Evolutionary conservation across 2,113 vertebrate species (phyloP).

Genomic region (Pholis gunnellus): DNA sequence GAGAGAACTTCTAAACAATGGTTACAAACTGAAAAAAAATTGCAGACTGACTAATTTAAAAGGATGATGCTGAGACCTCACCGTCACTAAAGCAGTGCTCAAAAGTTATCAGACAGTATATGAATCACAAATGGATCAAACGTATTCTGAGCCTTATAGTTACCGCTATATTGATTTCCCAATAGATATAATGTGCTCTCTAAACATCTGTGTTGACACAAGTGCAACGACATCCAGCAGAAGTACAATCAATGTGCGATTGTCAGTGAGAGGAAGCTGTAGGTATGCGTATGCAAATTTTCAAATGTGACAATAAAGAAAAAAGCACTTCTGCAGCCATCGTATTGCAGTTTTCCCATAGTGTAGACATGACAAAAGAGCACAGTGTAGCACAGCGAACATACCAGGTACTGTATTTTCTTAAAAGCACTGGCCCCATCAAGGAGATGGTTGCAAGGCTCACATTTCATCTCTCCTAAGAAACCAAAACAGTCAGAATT

Average conservation of each 20-base stretch:
- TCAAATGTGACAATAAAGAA: neutral
- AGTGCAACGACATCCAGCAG: conserved; percentile 40
- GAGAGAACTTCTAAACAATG: neutral
- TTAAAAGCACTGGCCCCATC: conserved; percentile 70
- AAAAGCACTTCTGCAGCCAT: conserved; percentile 4
- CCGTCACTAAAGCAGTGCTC: neutral
- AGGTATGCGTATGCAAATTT: neutral
- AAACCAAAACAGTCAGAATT: conserved; percentile 39
- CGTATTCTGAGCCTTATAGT: neutral
- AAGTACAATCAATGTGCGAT: conserved; percentile 12
- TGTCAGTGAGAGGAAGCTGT: conserved; percentile 40
- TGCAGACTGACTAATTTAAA: neutral
- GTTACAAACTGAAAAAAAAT: neutral
- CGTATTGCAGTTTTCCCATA: conserved; percentile 6
- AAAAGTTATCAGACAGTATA: neutral
- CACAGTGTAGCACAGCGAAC: conserved; percentile 26
- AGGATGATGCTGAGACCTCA: neutral
- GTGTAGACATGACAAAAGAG: neutral
- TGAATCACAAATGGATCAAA: neutral
- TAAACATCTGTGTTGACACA: conserved; percentile 10
- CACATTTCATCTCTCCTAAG: conserved; percentile 80
- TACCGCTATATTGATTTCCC: neutral
- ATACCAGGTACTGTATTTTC: conserved; percentile 79
- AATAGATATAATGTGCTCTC: neutral
- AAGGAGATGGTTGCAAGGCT: conserved; percentile 74